Conservation (phyloP, 2,888 invertebrate genomes). For the Eupithecia insigniata region DNA sequence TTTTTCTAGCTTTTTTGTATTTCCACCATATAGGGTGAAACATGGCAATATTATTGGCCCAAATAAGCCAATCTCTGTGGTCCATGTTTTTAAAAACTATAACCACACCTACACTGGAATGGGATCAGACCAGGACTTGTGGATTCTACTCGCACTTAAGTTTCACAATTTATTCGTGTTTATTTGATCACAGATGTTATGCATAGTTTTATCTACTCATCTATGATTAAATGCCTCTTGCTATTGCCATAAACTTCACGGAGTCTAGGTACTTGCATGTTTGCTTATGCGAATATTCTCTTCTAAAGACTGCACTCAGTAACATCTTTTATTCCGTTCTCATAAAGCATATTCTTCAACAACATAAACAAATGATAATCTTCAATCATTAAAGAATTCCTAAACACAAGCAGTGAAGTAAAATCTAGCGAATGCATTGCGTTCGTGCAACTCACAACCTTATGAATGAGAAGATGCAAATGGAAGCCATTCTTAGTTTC, state of each 20-base stretch:
- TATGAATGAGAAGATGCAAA: conserved; percentile 33
- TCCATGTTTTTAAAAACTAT: too few species aligned
- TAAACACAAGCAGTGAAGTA: conserved; percentile 49
- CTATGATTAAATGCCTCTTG: conserved; percentile 21
- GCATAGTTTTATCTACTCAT: conserved; percentile 20
- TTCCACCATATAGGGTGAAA: too few species aligned
- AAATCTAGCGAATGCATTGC: conserved; percentile 45
- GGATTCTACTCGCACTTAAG: not conserved
- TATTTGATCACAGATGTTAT: conserved; percentile 5
- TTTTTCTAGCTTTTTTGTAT: too few species aligned
- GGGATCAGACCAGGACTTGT: too few species aligned
- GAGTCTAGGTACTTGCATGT: conserved; percentile 6
- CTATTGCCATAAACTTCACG: conserved; percentile 24
- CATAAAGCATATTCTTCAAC: conserved; percentile 28
- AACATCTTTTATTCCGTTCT: conserved; percentile 6
- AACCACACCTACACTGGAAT: too few species aligned
- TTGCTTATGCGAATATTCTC: conserved; percentile 16
- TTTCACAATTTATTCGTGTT: conserved; percentile 7
- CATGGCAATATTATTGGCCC: not conserved
- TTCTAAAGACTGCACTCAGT: conserved; percentile 9
- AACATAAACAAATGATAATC: conserved; percentile 34
- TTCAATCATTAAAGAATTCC: conserved; percentile 52
- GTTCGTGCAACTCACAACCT: conserved; percentile 42
- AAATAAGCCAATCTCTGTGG: not conserved
- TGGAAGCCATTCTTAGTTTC: conserved; percentile 42